These are phyloP conservation scores for Drosophila ercepeae DNA, from an alignment of 1,140 invertebrate genomes.

Conservation along the genomic window DNA sequence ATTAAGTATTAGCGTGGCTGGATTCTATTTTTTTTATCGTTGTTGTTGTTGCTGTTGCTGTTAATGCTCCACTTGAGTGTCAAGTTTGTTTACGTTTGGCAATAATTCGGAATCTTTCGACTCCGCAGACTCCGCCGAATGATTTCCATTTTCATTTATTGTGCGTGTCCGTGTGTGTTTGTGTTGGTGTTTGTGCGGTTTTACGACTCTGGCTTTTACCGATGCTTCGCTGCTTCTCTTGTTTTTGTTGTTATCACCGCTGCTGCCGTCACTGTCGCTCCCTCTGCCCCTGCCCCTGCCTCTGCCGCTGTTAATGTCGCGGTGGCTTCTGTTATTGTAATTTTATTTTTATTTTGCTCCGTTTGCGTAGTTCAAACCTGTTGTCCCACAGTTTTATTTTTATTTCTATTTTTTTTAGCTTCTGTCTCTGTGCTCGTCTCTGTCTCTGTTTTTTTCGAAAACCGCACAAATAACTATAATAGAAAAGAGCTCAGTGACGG, in stretches of 20 bases:
- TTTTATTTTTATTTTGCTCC: slow-evolving; percentile 39
- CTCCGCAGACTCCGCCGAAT: slow-evolving; percentile 8
- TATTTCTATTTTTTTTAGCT: background rate
- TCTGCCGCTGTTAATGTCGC: slow-evolving; percentile 7
- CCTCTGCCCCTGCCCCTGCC: no score
- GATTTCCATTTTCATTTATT: slow-evolving; percentile 49
- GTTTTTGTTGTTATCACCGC: background rate
- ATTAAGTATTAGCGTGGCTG: slow-evolving; percentile 5
- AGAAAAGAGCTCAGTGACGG: background rate
- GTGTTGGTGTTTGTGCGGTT: background rate
- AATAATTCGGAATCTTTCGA: slow-evolving; percentile 30
- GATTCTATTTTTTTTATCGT: slow-evolving; percentile 8
- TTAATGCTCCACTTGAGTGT: slow-evolving; percentile 58
- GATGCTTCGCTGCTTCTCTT: background rate
- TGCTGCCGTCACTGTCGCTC: background rate
- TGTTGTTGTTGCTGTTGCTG: no score
- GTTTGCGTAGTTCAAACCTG: slow-evolving; percentile 68
- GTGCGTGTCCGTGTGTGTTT: background rate
- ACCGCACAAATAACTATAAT: background rate
- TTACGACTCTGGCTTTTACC: background rate
- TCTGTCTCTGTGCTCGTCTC: slow-evolving; percentile 1
- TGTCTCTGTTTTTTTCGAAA: slow-evolving; percentile 31
- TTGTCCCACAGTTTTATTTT: slow-evolving; percentile 36
- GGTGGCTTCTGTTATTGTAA: slow-evolving; percentile 66
- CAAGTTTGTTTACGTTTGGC: slow-evolving; percentile 58